Percentiles rank a stretch among this genome's conserved stretches.
Evolutionary conservation across 2,113 vertebrate species (phyloP).

Genomic region (Tenebrosternarchus preto): DNA sequence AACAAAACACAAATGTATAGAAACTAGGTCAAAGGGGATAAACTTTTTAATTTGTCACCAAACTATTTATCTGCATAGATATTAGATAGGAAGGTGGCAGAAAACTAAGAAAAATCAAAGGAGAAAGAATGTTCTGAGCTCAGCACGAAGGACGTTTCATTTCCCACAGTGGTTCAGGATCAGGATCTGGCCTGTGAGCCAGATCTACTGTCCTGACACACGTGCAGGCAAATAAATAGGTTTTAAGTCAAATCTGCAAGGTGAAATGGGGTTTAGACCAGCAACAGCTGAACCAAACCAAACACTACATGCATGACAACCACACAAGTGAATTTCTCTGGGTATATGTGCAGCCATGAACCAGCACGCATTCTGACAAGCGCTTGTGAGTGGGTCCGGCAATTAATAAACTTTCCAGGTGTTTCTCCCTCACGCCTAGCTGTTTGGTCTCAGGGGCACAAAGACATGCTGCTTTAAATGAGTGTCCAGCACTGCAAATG

Average conservation of each 20-base stretch:
- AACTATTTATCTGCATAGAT: too few relatives aligned
- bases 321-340: background rate
- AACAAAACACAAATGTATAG: background rate
- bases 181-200: too few relatives aligned
- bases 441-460: constrained; percentile 20
- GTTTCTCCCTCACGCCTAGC: constrained; percentile 10
- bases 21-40: background rate
- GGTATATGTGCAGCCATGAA: background rate
- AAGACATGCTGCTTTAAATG: constrained; percentile 44
- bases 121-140: background rate
- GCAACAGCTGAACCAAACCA: background rate
- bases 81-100: background rate
- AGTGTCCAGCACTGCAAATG: constrained; percentile 48
- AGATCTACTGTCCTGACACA: too few relatives aligned
- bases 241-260: background rate
- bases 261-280: background rate
- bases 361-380: background rate
- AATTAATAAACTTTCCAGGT: constrained; percentile 37
- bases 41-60: too few relatives aligned
- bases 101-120: background rate
- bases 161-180: too few relatives aligned
- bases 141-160: too few relatives aligned
- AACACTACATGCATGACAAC: too few relatives aligned
- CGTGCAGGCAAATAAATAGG: too few relatives aligned
- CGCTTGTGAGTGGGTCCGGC: background rate